These are phyloP conservation scores for Centruroides vittatus DNA, from an alignment of 1,140 invertebrate genomes.

Conservation along the genomic window DNA sequence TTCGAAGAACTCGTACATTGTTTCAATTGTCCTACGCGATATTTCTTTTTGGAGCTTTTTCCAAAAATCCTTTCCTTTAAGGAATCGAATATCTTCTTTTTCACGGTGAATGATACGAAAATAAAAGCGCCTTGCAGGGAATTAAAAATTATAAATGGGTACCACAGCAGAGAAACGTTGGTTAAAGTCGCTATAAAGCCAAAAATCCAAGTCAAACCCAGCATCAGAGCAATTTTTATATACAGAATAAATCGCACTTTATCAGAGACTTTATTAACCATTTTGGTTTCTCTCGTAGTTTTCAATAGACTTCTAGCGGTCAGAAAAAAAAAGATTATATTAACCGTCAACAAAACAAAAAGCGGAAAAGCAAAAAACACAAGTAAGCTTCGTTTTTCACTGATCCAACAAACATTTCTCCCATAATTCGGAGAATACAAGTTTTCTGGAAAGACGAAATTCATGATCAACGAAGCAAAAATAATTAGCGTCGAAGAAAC, in stretches of 20 bases:
- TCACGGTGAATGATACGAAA: slow-evolving; percentile 33
- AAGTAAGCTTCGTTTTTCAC: slow-evolving; percentile 34
- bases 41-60: no score
- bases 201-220: slow-evolving; percentile 36
- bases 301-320: slow-evolving; percentile 28
- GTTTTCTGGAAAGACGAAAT: slow-evolving; percentile 4
- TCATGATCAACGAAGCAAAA: slow-evolving; percentile 16
- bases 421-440: slow-evolving; percentile 23
- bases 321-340: slow-evolving; percentile 36
- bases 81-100: slow-evolving; percentile 19
- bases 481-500: slow-evolving; percentile 22
- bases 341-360: slow-evolving; percentile 31
- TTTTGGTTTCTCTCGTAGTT: slow-evolving; percentile 11
- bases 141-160: slow-evolving; percentile 29
- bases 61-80: no score
- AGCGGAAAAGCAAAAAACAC: slow-evolving; percentile 38
- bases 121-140: slow-evolving; percentile 34
- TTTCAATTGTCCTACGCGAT: no score
- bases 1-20: no score
- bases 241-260: slow-evolving; percentile 31
- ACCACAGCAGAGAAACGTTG: slow-evolving; percentile 20
- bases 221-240: slow-evolving; percentile 33
- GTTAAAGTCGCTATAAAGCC: slow-evolving; percentile 28
- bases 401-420: slow-evolving; percentile 37
- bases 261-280: slow-evolving; percentile 13